phyloP scores from a whole-genome alignment of 2,113 vertebrate species.

The Hippoglossus stenolepis region DNA sequence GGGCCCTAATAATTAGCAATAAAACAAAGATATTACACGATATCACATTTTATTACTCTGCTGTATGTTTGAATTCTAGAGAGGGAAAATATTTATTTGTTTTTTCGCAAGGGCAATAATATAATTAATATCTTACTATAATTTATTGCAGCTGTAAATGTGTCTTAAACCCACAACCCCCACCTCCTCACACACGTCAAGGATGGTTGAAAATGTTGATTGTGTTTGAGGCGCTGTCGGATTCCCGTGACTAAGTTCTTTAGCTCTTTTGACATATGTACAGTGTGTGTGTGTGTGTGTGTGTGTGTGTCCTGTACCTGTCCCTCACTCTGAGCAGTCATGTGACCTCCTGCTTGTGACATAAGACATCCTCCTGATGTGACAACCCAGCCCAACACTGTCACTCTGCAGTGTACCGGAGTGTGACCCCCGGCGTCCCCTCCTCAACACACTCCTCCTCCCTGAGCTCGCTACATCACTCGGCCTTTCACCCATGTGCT shows the following conservation, averaged over 20 bases:
- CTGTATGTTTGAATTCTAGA: too few species aligned
- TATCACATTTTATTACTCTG: too few species aligned
- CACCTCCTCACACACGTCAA: background rate
- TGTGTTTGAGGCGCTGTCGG: background rate
- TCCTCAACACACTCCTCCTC: background rate
- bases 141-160: too few species aligned
- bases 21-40: too few species aligned
- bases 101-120: too few species aligned
- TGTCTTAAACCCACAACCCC: too few species aligned
- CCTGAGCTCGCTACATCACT: background rate
- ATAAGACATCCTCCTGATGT: slow-evolving; percentile 21
- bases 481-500: slow-evolving; percentile 30
- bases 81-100: too few species aligned
- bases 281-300: background rate
- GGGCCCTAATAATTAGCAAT: too few species aligned
- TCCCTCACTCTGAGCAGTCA: slow-evolving; percentile 3
- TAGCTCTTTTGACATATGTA: background rate
- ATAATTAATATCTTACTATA: too few species aligned
- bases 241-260: background rate
- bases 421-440: slow-evolving; percentile 23
- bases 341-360: slow-evolving; percentile 36
- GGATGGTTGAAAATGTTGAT: background rate
- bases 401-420: slow-evolving; percentile 49
- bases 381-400: slow-evolving; percentile 33
- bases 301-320: background rate